phyloP scores from a whole-genome alignment of 2,888 invertebrate genomes.

The Ennomos erosarius region DNA sequence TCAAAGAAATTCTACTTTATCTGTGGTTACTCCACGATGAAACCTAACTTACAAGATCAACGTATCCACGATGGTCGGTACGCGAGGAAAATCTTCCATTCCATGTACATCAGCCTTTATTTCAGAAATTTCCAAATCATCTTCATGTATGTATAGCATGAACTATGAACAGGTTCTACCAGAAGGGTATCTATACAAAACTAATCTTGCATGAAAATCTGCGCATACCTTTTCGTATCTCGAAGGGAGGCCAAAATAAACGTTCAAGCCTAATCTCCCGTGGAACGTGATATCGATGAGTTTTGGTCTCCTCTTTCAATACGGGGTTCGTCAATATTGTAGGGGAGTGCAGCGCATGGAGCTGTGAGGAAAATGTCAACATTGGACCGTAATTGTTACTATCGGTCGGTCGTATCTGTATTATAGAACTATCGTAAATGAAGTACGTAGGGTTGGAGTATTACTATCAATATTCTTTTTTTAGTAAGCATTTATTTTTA shows the following conservation, averaged over 20 bases:
- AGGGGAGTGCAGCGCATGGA: conserved; percentile 39
- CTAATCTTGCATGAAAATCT: conserved; percentile 62
- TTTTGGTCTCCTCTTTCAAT: conserved; percentile 40
- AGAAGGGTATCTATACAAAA: conserved; percentile 20
- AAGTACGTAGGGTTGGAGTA: conserved; percentile 26
- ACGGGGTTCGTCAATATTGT: conserved; percentile 42
- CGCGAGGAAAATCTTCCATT: not conserved
- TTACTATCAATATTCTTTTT: not conserved
- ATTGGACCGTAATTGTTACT: conserved; percentile 61
- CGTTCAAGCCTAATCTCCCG: conserved; percentile 69
- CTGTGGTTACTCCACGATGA: too few species aligned
- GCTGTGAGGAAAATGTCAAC: conserved; percentile 70
- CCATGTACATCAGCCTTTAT: too few species aligned
- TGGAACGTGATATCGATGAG: conserved; percentile 73
- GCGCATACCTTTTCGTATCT: conserved; percentile 36
- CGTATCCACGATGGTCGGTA: too few species aligned
- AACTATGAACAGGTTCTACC: not conserved
- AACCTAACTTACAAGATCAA: too few species aligned
- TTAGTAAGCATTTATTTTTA: too few species aligned
- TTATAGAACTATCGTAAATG: conserved; percentile 34
- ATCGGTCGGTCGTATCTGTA: conserved; percentile 40
- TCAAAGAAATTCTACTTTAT: too few species aligned
- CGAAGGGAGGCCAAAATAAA: conserved; percentile 47
- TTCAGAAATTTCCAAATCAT: conserved; percentile 3
- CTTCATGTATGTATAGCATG: not conserved